Evolutionary conservation across 1,140 invertebrate genomes (phyloP), one percentile per base, ranked within the genome.

Genomic region (Octopus sinensis): DNA sequence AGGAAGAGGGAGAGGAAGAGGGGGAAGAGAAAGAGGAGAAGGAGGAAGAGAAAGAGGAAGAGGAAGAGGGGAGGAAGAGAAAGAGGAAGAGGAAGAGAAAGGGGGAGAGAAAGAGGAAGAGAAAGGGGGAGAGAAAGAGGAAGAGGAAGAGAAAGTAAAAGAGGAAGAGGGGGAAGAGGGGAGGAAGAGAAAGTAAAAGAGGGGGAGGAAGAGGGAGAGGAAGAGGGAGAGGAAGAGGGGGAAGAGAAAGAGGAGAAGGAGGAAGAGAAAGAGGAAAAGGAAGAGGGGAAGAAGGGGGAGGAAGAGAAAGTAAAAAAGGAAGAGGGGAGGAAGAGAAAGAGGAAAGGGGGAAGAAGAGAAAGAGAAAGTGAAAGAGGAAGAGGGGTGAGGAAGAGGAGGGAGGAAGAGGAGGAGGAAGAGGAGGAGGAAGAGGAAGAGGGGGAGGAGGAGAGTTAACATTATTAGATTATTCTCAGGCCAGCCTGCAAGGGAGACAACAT

Each of bases 11-110:
- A 9, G 56, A 9, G 17, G 56, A 62, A 9, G 17, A 62, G 56
- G 17, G 1, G 7, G 17, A 9, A 17, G 17, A 17, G n/a, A 51
- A 53, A 53, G 1, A 4, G n/a, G 54, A 0, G 51, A 81, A 52
- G 9, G 13, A 5, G 17, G 51, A 12, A 51, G 23, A 23, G 23
- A 23, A 23, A 23, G 56, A 80, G 12, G 5, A 51, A 56, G 6
- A 51, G 71, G 79, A 23, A 23, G 83, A 43, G 84, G 81, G n/a
- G 81, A 82, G 53, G 81, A 82, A 23, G 56, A 80, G 12, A 56
- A 51, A 56, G 6, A 51, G 71, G 76, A 85, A 51, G 84, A 83
- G n/a, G 81, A 82, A 43, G 81, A 82, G 56, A 84, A 23, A 23
- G 23, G 23, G 23, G 23, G 0, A 23, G 23, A 23, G 23, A 23